Evolutionary conservation across 2,797 vertebrate genomes (phyloP).

Genomic region (Ambastaia sidthimunki): DNA sequence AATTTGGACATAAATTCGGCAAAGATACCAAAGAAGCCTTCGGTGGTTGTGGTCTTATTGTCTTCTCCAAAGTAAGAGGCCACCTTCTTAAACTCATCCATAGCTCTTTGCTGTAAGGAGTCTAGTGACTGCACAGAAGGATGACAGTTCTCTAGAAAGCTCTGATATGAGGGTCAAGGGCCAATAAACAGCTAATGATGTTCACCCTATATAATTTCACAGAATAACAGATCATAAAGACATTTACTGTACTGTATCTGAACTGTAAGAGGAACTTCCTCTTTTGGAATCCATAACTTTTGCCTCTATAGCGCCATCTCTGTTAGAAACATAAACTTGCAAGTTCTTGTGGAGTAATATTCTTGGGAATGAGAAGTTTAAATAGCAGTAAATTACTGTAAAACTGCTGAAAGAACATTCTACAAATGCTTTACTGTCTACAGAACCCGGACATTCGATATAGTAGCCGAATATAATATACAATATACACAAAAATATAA

Average conservation of each 20-base stretch:
- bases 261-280: neutral
- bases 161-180: slow-evolving; percentile 73
- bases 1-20: slow-evolving; percentile 95
- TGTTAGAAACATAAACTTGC: too few relatives aligned
- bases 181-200: neutral
- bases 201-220: neutral
- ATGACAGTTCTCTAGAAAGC: slow-evolving; percentile 93
- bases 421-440: too few relatives aligned
- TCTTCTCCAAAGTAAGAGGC: slow-evolving; percentile 94
- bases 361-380: too few relatives aligned
- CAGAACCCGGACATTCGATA: too few relatives aligned
- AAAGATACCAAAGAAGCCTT: slow-evolving; percentile 96
- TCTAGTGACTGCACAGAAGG: slow-evolving; percentile 89
- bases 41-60: slow-evolving; percentile 87
- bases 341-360: too few relatives aligned
- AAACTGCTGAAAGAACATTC: too few relatives aligned
- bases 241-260: neutral
- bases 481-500: neutral
- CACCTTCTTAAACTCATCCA: slow-evolving; percentile 91
- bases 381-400: too few relatives aligned
- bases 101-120: slow-evolving; percentile 87
- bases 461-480: neutral
- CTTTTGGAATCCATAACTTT: too few relatives aligned
- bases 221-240: neutral
- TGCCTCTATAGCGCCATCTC: too few relatives aligned